Evolutionary conservation across 2,113 vertebrate species (phyloP).

Genomic region (Tragelaphus scriptus): DNA sequence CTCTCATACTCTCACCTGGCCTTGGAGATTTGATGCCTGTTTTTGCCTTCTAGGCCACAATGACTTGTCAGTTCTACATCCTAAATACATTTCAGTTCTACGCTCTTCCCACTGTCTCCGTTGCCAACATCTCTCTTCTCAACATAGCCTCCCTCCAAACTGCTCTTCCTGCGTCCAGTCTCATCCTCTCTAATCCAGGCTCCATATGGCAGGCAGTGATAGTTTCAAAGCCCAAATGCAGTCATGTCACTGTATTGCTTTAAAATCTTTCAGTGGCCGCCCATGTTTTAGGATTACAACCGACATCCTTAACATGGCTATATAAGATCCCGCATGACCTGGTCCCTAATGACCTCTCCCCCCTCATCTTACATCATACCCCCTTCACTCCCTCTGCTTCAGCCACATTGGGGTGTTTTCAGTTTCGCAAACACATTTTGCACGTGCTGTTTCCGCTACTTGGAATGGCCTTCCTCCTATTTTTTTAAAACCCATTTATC

Average conservation of each 20-base stretch:
- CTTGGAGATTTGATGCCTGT: not conserved
- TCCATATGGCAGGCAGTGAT: not conserved
- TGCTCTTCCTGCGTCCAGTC: not conserved
- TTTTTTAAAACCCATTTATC: not conserved
- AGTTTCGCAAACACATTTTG: not conserved
- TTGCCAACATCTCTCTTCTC: not conserved
- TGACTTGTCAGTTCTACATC: not conserved
- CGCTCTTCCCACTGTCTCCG: not conserved
- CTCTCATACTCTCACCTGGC: not conserved
- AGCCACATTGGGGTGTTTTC: not conserved
- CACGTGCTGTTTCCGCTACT: not conserved
- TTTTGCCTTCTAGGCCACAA: not conserved
- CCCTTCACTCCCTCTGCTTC: not conserved
- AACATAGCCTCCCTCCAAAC: not conserved
- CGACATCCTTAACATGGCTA: not conserved
- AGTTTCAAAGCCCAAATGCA: not conserved
- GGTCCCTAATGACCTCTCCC: not conserved
- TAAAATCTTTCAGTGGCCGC: not conserved
- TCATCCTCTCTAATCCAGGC: not conserved
- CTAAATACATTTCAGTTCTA: slow-evolving; percentile 17
- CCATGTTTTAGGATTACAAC: not conserved
- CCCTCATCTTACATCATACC: not conserved
- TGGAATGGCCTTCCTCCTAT: not conserved
- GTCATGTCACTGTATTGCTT: not conserved
- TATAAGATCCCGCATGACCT: not conserved